phyloP scores from a whole-genome alignment of 1,140 invertebrate species.

The Aculops lycopersici region DNA sequence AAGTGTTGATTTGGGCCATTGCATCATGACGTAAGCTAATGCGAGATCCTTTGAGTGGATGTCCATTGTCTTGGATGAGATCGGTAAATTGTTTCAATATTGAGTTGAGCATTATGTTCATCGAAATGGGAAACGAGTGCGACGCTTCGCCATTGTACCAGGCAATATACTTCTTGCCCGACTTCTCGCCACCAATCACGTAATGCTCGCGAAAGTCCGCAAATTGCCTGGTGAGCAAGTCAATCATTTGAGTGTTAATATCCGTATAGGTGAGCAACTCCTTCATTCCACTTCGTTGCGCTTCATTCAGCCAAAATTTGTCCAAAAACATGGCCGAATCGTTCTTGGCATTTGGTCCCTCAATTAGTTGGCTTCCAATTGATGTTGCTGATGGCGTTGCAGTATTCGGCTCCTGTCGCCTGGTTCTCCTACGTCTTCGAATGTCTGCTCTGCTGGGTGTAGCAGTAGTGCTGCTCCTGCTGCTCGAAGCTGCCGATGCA shows the following conservation, averaged over 20 bases:
- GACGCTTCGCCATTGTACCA: constrained; percentile 8
- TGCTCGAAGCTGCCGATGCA: too few species aligned
- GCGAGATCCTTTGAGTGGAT: constrained; percentile 3
- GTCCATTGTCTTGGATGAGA: neutral
- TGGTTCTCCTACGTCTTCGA: too few species aligned
- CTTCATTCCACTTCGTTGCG: neutral
- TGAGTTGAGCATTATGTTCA: constrained; percentile 6
- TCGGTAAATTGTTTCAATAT: constrained; percentile 3
- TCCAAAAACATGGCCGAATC: neutral
- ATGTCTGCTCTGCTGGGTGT: too few species aligned
- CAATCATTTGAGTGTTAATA: neutral
- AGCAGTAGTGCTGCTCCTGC: too few species aligned
- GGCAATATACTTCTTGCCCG: constrained; percentile 4
- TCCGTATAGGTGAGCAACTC: neutral
- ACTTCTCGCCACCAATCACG: constrained; percentile 6
- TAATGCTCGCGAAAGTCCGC: constrained; percentile 2
- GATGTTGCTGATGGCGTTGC: neutral
- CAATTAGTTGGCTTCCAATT: too few species aligned
- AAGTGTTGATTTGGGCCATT: constrained; percentile 6
- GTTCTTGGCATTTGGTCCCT: too few species aligned
- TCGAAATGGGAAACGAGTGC: constrained; percentile 3
- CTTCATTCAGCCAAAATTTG: neutral
- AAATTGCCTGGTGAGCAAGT: neutral
- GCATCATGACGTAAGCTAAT: constrained; percentile 2
- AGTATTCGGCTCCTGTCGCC: neutral